A percentile compares a stretch with the other conserved stretches of the same genome.
Evolutionary conservation across 2,888 invertebrate genomes (phyloP).

Genomic region (Trissolcus japonicus): DNA sequence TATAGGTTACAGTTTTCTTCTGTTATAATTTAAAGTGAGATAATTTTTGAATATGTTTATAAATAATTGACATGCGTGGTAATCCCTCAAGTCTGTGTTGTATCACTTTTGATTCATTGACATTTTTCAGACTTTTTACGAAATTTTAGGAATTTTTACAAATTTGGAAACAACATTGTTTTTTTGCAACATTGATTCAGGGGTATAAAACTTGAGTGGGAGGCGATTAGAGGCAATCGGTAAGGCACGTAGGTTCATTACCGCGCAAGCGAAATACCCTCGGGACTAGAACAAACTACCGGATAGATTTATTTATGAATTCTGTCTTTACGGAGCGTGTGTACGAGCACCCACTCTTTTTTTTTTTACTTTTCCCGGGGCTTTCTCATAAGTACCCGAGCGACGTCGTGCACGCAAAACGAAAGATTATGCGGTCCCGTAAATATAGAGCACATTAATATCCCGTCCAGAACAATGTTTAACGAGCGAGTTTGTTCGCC

Average conservation of each 20-base stretch:
- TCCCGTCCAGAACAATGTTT: constrained; percentile 18
- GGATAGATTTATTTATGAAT: constrained; percentile 34
- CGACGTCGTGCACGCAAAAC: constrained; percentile 2
- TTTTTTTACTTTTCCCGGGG: background rate
- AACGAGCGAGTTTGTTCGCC: constrained; percentile 15
- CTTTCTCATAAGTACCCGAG: constrained; percentile 15
- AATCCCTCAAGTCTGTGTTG: no score
- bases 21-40: no score
- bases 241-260: constrained; percentile 27
- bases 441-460: constrained; percentile 26
- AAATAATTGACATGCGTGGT: no score
- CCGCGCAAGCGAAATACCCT: constrained; percentile 11
- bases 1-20: no score
- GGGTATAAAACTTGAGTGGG: no score
- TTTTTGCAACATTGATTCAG: no score
- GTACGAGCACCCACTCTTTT: constrained; percentile 4
- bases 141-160: no score
- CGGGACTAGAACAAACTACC: constrained; percentile 21
- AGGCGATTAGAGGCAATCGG: constrained; percentile 17
- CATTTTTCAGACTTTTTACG: no score
- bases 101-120: no score
- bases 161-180: no score
- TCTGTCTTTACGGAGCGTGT: constrained; percentile 7
- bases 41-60: no score
- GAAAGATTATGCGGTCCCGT: constrained; percentile 22